phyloP scores from a whole-genome alignment of 2,797 vertebrate genomes.

The Halcyon badia region DNA sequence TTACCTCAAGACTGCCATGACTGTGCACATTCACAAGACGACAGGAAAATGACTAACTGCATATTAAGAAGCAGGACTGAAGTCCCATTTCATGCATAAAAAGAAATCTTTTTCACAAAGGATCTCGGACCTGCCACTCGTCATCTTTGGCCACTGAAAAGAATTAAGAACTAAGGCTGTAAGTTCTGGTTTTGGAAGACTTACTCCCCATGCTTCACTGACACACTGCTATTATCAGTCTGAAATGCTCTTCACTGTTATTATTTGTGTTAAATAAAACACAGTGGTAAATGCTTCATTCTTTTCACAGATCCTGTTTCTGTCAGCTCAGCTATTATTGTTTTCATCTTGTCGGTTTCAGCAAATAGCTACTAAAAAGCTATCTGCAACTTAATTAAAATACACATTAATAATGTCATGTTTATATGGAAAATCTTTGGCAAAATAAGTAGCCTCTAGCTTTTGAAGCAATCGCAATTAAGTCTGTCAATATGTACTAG shows the following conservation, averaged over 20 bases:
- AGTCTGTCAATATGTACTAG: slow-evolving; percentile 54
- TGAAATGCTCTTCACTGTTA: not conserved
- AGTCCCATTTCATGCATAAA: not conserved
- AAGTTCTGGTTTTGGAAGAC: not conserved
- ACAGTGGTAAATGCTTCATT: slow-evolving; percentile 19
- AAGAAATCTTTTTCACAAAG: not conserved
- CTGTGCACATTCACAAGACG: not conserved
- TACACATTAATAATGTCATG: slow-evolving; percentile 62
- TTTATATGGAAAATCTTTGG: slow-evolving; percentile 65
- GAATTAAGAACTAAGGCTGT: not conserved
- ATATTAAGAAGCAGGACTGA: not conserved
- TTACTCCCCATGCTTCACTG: not conserved
- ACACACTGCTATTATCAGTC: not conserved
- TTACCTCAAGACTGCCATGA: not conserved
- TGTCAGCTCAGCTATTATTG: slow-evolving; percentile 6
- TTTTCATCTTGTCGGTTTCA: slow-evolving; percentile 19
- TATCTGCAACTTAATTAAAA: slow-evolving; percentile 74
- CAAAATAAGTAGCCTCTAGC: slow-evolving; percentile 65
- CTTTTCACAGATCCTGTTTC: slow-evolving; percentile 7
- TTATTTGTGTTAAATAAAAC: slow-evolving; percentile 33
- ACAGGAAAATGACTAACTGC: not conserved
- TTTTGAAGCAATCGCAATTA: slow-evolving; percentile 65
- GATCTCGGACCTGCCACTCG: not conserved
- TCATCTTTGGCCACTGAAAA: not conserved
- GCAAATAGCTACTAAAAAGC: slow-evolving; percentile 51